These are phyloP conservation scores for Siniperca obscura DNA, from an alignment of 2,797 vertebrate species.

Conservation along the genomic window DNA sequence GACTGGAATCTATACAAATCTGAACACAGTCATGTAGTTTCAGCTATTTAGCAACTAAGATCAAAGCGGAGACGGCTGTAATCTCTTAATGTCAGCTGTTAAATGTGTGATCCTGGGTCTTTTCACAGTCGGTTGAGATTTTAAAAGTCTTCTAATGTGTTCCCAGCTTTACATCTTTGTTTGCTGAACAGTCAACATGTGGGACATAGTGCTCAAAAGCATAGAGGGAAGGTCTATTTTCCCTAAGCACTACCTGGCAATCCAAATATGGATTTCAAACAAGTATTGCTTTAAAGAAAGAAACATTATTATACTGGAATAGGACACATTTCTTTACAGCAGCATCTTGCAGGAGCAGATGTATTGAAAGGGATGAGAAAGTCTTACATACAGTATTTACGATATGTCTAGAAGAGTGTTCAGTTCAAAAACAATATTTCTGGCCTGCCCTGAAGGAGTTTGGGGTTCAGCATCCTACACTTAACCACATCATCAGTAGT, in stretches of 20 bases:
- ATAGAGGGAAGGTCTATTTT: neutral
- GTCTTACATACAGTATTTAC: neutral
- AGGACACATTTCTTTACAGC: neutral
- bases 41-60: conserved; percentile 12
- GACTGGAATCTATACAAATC: conserved; percentile 34
- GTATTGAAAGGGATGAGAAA: neutral
- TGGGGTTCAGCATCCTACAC: neutral
- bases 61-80: conserved; percentile 20
- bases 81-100: conserved; percentile 44
- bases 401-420: conserved; percentile 6
- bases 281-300: neutral
- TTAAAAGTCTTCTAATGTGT: conserved; percentile 17
- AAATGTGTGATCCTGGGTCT: conserved; percentile 19
- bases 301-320: neutral
- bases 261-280: conserved; percentile 3
- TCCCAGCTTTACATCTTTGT: conserved; percentile 14
- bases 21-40: conserved; percentile 11
- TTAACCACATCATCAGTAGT: neutral
- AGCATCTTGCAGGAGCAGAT: conserved; percentile 1
- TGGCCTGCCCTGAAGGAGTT: neutral
- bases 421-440: neutral
- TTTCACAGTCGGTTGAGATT: conserved; percentile 36
- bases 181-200: conserved; percentile 29
- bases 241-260: neutral
- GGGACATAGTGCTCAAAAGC: conserved; percentile 1